Evolutionary conservation across 2,888 invertebrate species (phyloP).

Genomic region (Hedya salicella): DNA sequence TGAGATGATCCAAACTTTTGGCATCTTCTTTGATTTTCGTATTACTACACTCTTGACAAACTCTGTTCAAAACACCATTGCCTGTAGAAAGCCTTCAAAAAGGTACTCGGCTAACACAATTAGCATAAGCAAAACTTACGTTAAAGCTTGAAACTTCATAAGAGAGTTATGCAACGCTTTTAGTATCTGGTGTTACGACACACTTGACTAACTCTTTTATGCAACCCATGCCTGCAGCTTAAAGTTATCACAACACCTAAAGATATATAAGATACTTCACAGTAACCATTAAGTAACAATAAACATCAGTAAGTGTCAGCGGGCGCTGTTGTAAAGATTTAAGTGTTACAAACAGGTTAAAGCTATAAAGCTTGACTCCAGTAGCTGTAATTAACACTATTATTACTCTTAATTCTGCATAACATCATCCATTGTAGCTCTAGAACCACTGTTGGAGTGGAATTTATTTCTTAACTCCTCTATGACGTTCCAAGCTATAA

Average conservation of each 20-base stretch:
- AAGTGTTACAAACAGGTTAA: slow-evolving; percentile 1
- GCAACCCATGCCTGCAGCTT: background rate
- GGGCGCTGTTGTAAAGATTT: background rate
- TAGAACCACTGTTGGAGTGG: background rate
- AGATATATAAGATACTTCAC: background rate
- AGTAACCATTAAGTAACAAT: too few species aligned
- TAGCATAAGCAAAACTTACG: background rate
- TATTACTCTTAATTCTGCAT: background rate
- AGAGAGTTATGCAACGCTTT: too few species aligned
- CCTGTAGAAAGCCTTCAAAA: too few species aligned
- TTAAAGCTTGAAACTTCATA: background rate
- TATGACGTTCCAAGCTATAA: too few species aligned
- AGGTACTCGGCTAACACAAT: background rate
- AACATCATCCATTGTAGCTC: background rate
- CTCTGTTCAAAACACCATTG: too few species aligned
- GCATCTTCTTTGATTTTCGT: too few species aligned
- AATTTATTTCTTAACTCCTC: background rate
- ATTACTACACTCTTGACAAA: too few species aligned
- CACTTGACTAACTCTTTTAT: background rate
- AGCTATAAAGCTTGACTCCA: background rate
- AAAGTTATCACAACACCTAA: background rate
- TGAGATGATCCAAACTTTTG: too few species aligned
- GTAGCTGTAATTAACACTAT: background rate
- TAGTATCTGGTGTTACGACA: too few species aligned
- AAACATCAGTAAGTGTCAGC: background rate